phyloP scores from a whole-genome alignment of 1,140 invertebrate genomes.

The Solenopsis fugax region DNA sequence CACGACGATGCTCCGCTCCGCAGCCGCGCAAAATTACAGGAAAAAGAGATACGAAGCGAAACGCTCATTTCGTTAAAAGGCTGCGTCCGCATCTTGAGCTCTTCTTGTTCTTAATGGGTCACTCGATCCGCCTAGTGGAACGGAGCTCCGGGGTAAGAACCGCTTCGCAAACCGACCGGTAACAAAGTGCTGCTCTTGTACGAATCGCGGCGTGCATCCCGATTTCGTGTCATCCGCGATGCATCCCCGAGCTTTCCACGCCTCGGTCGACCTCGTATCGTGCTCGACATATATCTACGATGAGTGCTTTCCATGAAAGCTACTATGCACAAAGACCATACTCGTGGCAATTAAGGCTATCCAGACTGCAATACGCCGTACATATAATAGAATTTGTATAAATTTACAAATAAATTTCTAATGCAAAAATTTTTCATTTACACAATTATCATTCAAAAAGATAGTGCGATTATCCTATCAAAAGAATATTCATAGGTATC shows the following conservation, averaged over 20 bases:
- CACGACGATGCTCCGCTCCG: slow-evolving; percentile 19
- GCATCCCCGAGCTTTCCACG: slow-evolving; percentile 29
- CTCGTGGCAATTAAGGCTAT: slow-evolving; percentile 2
- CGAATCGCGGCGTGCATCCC: slow-evolving; percentile 37
- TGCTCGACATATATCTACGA: slow-evolving; percentile 11
- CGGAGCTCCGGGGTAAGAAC: slow-evolving; percentile 59
- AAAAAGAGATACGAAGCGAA: slow-evolving; percentile 58
- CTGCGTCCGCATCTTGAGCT: slow-evolving; percentile 55
- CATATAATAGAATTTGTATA: background rate
- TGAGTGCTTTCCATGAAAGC: slow-evolving; percentile 19
- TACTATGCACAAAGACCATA: slow-evolving; percentile 16
- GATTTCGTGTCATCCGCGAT: slow-evolving; percentile 36
- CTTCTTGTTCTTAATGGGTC: slow-evolving; percentile 69
- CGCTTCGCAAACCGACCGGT: slow-evolving; percentile 70
- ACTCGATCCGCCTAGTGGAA: slow-evolving; percentile 64
- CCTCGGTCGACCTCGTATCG: background rate
- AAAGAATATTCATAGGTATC: background rate
- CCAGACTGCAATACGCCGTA: background rate
- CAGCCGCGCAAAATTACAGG: slow-evolving; percentile 42
- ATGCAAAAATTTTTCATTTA: background rate
- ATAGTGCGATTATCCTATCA: background rate
- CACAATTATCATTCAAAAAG: background rate
- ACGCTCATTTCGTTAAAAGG: slow-evolving; percentile 72
- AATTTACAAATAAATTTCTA: slow-evolving; percentile 1
- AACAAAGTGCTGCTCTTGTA: slow-evolving; percentile 62